Evolutionary conservation across 2,113 vertebrate genomes (phyloP), one percentile per base, ranked within the genome.

Genomic region (Stegastes partitus): DNA sequence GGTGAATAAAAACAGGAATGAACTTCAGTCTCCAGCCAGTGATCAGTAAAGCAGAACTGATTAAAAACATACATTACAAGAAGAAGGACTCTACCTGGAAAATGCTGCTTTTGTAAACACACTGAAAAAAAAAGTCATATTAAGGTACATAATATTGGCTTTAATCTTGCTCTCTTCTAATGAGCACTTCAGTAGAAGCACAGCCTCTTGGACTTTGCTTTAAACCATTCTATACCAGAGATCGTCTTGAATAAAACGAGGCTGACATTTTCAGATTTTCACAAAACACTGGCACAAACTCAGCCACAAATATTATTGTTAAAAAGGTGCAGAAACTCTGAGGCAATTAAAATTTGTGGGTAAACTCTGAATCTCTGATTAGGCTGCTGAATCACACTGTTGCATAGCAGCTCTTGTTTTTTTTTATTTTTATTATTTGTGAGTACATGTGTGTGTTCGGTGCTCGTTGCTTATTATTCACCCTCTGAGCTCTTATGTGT

Each of bases 401-500:
- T 26, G 54, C 19, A n/a, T 4, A n/a, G 28, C 12, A 21, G 28
- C 1, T n/a, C 21, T 42, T 16, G 11, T 31, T 14, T 19, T 73
- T 5, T 53, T 26, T 59, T 65, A 2, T n/a, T n/a, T n/a, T n/a
- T n/a, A n/a, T n/a, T n/a, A n/a, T n/a, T n/a, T 22, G 10, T 67
- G 4, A 12, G 26, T 51, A 0, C 50, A 42, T 18, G 2, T 45
- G 21, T 18, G 23, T 15, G 19, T 11, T 47, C 12, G 34, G 2
- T 21, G 14, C 37, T 31, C 37, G 58, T 63, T 0, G 12, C 5
- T 69, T 77, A 26, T 70, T 68, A 80, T 45, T 85, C 63, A 66
- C 50, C 74, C 75, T 77, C 53, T 64, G 34, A 72, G 63, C 72
- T 51, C 19, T 54, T 74, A 4, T 78, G 73, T 83, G 47, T 88